Conservation (phyloP, 2,113 vertebrate species). For the Peromyscus californicus region DNA sequence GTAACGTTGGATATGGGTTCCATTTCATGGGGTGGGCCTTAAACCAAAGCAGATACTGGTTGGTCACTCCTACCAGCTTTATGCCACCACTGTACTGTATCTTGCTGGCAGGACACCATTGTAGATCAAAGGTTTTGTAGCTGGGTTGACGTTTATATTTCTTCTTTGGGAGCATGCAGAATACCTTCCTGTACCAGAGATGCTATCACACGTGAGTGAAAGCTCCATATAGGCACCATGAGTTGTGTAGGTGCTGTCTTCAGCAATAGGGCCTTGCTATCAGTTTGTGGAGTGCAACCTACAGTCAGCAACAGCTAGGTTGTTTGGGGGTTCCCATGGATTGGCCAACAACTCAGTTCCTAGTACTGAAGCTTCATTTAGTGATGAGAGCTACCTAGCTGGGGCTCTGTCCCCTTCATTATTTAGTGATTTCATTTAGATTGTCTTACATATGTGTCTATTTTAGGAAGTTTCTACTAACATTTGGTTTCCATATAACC, state of each 20-base stretch:
- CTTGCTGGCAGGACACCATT: neutral
- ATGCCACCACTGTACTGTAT: neutral
- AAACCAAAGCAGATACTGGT: neutral
- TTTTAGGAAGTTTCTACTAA: neutral
- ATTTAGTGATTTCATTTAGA: neutral
- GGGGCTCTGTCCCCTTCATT: neutral
- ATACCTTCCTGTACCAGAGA: neutral
- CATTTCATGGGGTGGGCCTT: neutral
- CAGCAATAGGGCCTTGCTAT: neutral
- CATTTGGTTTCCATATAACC: neutral
- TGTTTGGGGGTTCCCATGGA: neutral
- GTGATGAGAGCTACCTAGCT: neutral
- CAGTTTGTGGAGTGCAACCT: neutral
- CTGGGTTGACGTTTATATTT: neutral
- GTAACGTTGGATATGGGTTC: neutral
- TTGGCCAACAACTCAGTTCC: neutral
- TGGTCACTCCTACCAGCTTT: neutral
- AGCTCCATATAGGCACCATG: neutral
- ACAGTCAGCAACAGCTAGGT: neutral
- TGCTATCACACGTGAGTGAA: neutral
- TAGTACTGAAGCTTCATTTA: neutral
- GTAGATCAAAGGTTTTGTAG: neutral
- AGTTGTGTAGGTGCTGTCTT: neutral
- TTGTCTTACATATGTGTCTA: neutral
- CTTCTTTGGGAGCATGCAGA: neutral